Evolutionary conservation across 1,140 invertebrate genomes (phyloP).

Genomic region (Trigoniulus corallinus): DNA sequence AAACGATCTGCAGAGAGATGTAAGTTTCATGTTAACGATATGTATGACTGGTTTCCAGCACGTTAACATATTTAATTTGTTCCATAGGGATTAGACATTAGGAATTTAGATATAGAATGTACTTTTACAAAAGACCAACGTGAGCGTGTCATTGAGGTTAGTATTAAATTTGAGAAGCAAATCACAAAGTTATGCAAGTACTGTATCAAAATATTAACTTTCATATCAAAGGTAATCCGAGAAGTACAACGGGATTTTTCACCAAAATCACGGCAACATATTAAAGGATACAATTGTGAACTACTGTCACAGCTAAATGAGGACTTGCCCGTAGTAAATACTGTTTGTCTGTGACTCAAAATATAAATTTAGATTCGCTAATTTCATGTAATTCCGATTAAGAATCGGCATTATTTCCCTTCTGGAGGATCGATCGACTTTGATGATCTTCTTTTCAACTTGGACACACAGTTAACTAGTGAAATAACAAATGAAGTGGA

Average conservation of each 20-base stretch:
- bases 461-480: too few relatives aligned
- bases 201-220: neutral
- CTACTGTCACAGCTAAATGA: neutral
- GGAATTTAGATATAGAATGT: neutral
- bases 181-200: neutral
- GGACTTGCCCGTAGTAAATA: neutral
- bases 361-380: too few relatives aligned
- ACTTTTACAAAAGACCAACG: neutral
- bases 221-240: neutral
- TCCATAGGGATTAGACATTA: neutral
- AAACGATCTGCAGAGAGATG: neutral
- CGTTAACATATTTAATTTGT: too few relatives aligned
- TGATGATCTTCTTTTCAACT: too few relatives aligned
- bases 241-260: neutral
- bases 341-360: too few relatives aligned
- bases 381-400: too few relatives aligned
- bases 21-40: neutral
- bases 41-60: neutral
- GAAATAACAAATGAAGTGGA: too few relatives aligned
- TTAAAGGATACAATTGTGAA: neutral
- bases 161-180: too few relatives aligned
- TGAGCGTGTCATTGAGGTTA: neutral
- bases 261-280: neutral
- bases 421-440: too few relatives aligned
- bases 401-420: too few relatives aligned